Evolutionary conservation across 2,797 vertebrate genomes (phyloP).

Genomic region (Bryconaethiops microstoma): DNA sequence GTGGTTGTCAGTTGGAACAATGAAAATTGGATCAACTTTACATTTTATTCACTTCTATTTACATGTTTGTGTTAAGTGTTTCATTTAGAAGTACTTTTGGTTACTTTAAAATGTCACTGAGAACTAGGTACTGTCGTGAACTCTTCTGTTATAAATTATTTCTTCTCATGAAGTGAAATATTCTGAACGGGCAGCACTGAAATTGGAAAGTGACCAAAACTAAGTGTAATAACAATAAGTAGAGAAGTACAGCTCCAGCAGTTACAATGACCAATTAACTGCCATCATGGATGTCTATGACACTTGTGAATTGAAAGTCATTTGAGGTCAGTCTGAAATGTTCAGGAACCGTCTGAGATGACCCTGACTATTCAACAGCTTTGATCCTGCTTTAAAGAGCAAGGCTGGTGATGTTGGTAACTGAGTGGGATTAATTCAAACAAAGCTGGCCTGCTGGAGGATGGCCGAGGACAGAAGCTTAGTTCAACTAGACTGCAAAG

Average conservation of each 20-base stretch:
- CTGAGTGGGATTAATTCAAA: neutral
- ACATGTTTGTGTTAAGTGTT: neutral
- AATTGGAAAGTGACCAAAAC: neutral
- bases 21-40: neutral
- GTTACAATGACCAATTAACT: slow-evolving; percentile 18
- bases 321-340: slow-evolving; percentile 3
- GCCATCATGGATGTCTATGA: neutral
- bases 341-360: neutral
- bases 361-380: slow-evolving; percentile 1
- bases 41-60: neutral
- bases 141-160: neutral
- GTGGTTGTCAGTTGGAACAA: neutral
- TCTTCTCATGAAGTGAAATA: neutral
- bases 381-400: slow-evolving; percentile 1
- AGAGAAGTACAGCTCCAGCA: slow-evolving; percentile 2
- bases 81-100: neutral
- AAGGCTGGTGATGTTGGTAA: neutral
- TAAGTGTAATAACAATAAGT: neutral
- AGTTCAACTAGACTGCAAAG: neutral
- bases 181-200: neutral
- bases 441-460: neutral
- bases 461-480: neutral
- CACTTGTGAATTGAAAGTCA: slow-evolving; percentile 1
- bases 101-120: neutral
- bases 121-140: neutral